A percentile compares a stretch with the other conserved stretches of the same genome.
Conservation (phyloP, 2,113 vertebrate genomes). For the Eulemur rufifrons region DNA sequence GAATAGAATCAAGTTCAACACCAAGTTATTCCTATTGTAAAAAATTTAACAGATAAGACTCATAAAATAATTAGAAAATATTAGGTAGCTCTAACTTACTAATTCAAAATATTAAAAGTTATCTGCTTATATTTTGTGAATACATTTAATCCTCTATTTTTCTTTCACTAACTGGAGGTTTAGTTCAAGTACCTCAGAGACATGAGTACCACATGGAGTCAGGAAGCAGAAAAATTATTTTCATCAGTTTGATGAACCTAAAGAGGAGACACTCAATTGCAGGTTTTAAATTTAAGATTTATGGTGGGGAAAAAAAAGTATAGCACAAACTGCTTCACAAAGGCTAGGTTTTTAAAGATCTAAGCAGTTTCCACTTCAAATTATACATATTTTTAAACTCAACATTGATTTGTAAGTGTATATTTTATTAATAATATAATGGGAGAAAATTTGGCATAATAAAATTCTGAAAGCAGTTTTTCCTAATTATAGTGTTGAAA, state of each 20-base stretch:
- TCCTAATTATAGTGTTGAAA: constrained; percentile 29
- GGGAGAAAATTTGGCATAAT: neutral
- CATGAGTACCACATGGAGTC: neutral
- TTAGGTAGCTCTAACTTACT: neutral
- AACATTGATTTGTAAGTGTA: constrained; percentile 20
- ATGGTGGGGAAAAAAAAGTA: neutral
- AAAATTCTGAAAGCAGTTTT: constrained; percentile 57
- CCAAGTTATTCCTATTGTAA: constrained; percentile 4
- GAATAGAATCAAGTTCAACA: neutral
- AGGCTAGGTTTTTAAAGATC: constrained; percentile 1
- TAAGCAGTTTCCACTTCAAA: constrained; percentile 38
- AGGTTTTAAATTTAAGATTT: constrained; percentile 47
- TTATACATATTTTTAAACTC: constrained; percentile 25
- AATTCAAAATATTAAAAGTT: constrained; percentile 41
- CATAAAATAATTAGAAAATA: constrained; percentile 39
- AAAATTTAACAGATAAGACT: neutral
- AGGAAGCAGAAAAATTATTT: constrained; percentile 43
- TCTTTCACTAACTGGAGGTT: neutral
- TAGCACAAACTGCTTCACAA: constrained; percentile 34
- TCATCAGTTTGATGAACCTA: neutral
- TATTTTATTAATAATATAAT: constrained; percentile 36
- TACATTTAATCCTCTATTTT: neutral
- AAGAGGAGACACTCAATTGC: neutral
- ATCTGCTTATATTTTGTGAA: neutral
- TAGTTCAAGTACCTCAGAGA: constrained; percentile 14